Conservation (phyloP, 2,888 invertebrate species). For the Polydrusus pterygomalis region DNA sequence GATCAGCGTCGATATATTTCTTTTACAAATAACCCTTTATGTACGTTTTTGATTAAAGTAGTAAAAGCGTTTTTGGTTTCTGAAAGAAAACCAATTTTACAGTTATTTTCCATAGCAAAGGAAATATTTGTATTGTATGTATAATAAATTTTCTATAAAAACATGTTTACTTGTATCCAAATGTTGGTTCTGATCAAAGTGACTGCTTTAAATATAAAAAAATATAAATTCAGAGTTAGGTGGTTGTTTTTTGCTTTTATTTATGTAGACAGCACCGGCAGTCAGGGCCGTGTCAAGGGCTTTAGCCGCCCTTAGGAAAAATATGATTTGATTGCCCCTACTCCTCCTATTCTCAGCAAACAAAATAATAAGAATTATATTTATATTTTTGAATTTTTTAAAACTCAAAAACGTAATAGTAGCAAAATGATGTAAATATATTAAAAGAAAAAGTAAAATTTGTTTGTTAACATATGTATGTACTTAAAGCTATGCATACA, state of each 20-base stretch:
- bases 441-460: too few relatives aligned
- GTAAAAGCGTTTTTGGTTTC: neutral
- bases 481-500: too few relatives aligned
- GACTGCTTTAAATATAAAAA: neutral
- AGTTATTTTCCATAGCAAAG: neutral
- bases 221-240: neutral
- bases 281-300: too few relatives aligned
- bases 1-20: too few relatives aligned
- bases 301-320: too few relatives aligned
- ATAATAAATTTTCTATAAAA: neutral
- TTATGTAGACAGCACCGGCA: neutral
- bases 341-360: too few relatives aligned
- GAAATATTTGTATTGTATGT: neutral
- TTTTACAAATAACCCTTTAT: neutral
- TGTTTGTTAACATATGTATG: too few relatives aligned
- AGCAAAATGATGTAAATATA: too few relatives aligned
- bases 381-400: too few relatives aligned
- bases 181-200: neutral
- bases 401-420: too few relatives aligned
- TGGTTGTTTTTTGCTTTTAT: neutral
- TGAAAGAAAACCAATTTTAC: slow-evolving; percentile 10
- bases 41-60: neutral
- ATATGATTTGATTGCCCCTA: too few relatives aligned
- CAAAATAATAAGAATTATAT: too few relatives aligned
- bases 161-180: slow-evolving; percentile 2